These are phyloP conservation scores for Unio pictorum DNA, from an alignment of 2,888 invertebrate species.

Conservation along the genomic window DNA sequence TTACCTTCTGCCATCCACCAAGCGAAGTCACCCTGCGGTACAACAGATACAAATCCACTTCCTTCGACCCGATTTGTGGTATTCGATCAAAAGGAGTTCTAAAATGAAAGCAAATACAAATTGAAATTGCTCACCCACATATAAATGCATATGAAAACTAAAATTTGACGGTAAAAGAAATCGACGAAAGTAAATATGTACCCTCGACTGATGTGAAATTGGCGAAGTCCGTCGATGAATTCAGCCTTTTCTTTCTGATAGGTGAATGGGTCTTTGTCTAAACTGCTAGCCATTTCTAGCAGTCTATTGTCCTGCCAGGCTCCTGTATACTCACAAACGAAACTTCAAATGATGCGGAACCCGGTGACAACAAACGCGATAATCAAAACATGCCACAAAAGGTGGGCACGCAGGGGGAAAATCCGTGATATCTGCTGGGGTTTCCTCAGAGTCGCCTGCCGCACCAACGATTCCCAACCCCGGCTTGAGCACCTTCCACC, in stretches of 20 bases:
- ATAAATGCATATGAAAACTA: conserved; percentile 3
- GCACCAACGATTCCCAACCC: conserved; percentile 28
- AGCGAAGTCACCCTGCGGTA: conserved; percentile 92
- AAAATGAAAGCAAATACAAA: conserved; percentile 52
- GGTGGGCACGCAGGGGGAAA: conserved; percentile 51
- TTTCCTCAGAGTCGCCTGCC: conserved; percentile 46
- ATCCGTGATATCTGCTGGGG: conserved; percentile 53
- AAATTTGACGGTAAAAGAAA: conserved; percentile 15
- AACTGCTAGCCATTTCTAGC: conserved; percentile 76
- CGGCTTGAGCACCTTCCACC: conserved; percentile 20
- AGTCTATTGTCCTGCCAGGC: background rate
- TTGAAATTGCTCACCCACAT: conserved; percentile 1
- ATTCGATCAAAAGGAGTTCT: conserved; percentile 81
- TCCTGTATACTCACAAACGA: conserved; percentile 17
- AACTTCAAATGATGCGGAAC: conserved; percentile 41
- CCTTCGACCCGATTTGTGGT: conserved; percentile 88
- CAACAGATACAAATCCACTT: conserved; percentile 91
- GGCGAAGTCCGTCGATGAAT: conserved; percentile 88
- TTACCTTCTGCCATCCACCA: conserved; percentile 96
- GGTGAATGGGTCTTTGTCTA: conserved; percentile 81
- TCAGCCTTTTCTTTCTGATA: conserved; percentile 85
- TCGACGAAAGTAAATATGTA: conserved; percentile 74
- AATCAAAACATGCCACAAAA: conserved; percentile 46
- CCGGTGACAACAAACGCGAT: conserved; percentile 44
- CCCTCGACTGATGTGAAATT: conserved; percentile 94